Base-by-base conservation (phyloP, 2,888 invertebrate species). In the Nysson spinosus region DNA sequence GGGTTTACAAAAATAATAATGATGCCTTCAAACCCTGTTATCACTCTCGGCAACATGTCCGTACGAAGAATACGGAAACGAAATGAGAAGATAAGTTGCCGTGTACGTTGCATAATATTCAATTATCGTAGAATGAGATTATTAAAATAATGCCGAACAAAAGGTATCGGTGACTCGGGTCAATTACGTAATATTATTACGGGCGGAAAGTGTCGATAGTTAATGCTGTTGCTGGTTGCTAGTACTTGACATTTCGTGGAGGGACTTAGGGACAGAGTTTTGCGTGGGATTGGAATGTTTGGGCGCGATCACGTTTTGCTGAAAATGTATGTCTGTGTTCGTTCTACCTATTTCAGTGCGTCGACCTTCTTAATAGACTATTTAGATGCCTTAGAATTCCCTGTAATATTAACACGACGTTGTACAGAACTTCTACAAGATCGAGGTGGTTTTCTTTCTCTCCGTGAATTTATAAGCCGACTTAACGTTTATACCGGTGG, bases 251-350 rank as follows among this genome's bases (percentile, higher is more conserved):
- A 63, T 73, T 77, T 75, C 71, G 62, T 55, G 47, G 58, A 60
- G 69, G 67, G 67, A 73, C 74, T 70, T 72, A 60, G 70, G 75
- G 67, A 77, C 70, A 46, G 70, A 64, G 61, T 75, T 75, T 80
- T 69, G 81, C 82, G 81, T 81, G 77, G 81, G 81, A 71, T 82
- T 74, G 80, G 81, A 82, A 82, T 82, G 79, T 72, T 69, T 74
- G 77, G 76, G 75, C 71, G 77, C 81, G 79, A 81, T 81, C 82
- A 72, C 68, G 56, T 77, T 79, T 79, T 73, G 40, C 64, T 69
- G 68, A 77, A 79, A 73, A 69, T 63, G 54, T 56, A 51, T 51
- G 46, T 60, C 55, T 40, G 44, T 11, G 43, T 47, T 34, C 28
- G 32, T 58, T 47, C 24, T 35, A 26, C 49, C 39, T 60, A 32